Evolutionary conservation across 2,113 vertebrate genomes (phyloP), one percentile per base, ranked within the genome.

Genomic region (Aviceda subcristata): DNA sequence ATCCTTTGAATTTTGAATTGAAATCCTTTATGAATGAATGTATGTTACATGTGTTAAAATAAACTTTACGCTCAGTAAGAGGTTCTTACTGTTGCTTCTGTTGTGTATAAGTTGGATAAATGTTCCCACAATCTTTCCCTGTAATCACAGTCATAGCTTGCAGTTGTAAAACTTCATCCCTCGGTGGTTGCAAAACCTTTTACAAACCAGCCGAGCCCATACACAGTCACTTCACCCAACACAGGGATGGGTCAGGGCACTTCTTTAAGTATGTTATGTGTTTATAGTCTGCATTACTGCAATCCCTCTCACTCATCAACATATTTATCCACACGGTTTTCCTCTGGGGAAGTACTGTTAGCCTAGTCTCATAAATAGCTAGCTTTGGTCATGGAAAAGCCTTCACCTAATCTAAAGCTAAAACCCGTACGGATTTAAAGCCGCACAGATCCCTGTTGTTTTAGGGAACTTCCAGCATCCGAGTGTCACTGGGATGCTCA

Each of bases 91-190:
- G 5, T 72, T 79, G 26, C 14, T 78, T 90, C 46, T 68, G 43
- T 79, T 0, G 0, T 34, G 8, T 55, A 0, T 24, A 9, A 63
- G 29, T 46, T 74, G 34, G 21, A 73, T 62, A 66, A 73, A 66
- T 51, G 6, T 82, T 64, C 56, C 41, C 84, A 67, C 41, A 69
- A 53, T 60, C 84, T 73, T 89, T 36, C 51, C 14, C 17, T 1
- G 1, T 22, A 68, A 50, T 32, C 48, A 22, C 32, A 75, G 60
- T 19, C 38, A 55, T 32, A 79, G 20, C 32, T 46, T 82, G n/a
- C 24, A 56, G 56, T 23, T 90, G 32, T 78, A 81, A 88, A 96
- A 75, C 53, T 79, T 23, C 78, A 29, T 76, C 69, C 17, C 36
- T 86, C 1, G 1, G 24, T n/a, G 11, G 12, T 22, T 88, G 48